phyloP scores from a whole-genome alignment of 2,888 invertebrate species.

The Rapana venosa region DNA sequence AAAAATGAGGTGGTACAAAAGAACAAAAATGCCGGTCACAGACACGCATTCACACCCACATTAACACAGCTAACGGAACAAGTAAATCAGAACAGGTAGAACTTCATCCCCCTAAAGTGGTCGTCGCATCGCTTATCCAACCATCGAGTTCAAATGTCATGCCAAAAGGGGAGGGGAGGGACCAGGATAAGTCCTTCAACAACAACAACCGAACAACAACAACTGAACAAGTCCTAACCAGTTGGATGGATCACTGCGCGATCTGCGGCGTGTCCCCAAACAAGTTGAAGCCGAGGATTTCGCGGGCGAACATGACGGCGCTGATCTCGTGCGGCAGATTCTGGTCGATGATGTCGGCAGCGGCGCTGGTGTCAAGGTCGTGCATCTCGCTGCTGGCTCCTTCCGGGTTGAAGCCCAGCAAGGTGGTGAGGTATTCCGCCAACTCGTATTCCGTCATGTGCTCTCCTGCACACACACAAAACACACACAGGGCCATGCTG shows the following conservation, averaged over 20 bases:
- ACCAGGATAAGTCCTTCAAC: not conserved
- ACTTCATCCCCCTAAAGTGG: not conserved
- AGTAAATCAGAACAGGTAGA: not conserved
- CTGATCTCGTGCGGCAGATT: constrained; percentile 74
- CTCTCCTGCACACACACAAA: constrained; percentile 69
- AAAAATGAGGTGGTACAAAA: no score
- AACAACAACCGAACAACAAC: no score
- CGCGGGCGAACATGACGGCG: constrained; percentile 74
- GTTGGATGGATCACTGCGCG: not conserved
- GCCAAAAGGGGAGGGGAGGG: not conserved
- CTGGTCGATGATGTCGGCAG: constrained; percentile 73
- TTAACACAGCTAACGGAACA: not conserved
- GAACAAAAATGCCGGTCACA: not conserved
- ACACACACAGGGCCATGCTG: no score
- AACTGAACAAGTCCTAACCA: no score
- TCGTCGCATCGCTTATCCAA: not conserved
- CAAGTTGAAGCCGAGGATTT: constrained; percentile 75
- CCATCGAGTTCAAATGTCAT: not conserved
- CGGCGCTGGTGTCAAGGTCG: constrained; percentile 67
- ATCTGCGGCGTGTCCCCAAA: constrained; percentile 52
- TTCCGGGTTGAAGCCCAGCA: constrained; percentile 75
- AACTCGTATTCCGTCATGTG: constrained; percentile 78
- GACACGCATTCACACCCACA: constrained; percentile 21
- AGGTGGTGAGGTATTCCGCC: constrained; percentile 76
- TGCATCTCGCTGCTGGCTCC: constrained; percentile 77